These are phyloP conservation scores for Panagrolaimus sp. DNA, from an alignment of 1,140 invertebrate species.

Conservation along the genomic window DNA sequence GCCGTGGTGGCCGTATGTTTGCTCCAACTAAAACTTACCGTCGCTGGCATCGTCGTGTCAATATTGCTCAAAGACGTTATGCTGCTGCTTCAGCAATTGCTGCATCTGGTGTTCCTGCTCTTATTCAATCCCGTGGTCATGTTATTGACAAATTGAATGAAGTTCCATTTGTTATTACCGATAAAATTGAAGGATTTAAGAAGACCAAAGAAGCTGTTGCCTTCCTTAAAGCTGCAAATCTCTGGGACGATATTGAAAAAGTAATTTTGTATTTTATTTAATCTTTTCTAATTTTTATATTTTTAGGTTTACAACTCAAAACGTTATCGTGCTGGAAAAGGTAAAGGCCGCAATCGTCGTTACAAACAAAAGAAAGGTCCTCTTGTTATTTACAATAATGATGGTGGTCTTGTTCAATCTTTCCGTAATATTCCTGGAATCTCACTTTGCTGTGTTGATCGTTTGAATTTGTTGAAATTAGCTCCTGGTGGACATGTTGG, in stretches of 20 bases:
- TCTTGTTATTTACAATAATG: constrained; percentile 85
- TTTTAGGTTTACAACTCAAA: constrained; percentile 87
- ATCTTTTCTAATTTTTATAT: constrained; percentile 27
- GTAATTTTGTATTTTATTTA: constrained; percentile 63
- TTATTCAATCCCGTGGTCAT: constrained; percentile 96
- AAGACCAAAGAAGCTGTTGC: constrained; percentile 96
- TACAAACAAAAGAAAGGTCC: constrained; percentile 90
- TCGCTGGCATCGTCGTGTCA: constrained; percentile 92
- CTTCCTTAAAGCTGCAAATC: constrained; percentile 79
- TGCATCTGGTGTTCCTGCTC: constrained; percentile 85
- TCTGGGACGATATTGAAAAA: constrained; percentile 95
- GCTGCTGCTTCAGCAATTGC: constrained; percentile 92
- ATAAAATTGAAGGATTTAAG: constrained; percentile 85
- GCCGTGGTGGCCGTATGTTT: constrained; percentile 98
- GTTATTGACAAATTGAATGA: constrained; percentile 87
- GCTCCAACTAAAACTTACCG: constrained; percentile 95
- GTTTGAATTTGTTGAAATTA: constrained; percentile 87
- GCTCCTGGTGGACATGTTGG: constrained; percentile 94
- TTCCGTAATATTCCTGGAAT: constrained; percentile 98
- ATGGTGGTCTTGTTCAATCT: constrained; percentile 81
- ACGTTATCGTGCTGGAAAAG: constrained; percentile 91
- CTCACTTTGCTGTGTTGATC: constrained; percentile 83
- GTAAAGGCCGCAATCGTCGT: constrained; percentile 96
- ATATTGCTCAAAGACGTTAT: constrained; percentile 90
- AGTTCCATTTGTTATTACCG: constrained; percentile 87